A percentile compares a stretch with the other conserved stretches of the same genome.
Evolutionary conservation across 2,113 vertebrate genomes (phyloP).

Genomic region (Ranitomeya variabilis): DNA sequence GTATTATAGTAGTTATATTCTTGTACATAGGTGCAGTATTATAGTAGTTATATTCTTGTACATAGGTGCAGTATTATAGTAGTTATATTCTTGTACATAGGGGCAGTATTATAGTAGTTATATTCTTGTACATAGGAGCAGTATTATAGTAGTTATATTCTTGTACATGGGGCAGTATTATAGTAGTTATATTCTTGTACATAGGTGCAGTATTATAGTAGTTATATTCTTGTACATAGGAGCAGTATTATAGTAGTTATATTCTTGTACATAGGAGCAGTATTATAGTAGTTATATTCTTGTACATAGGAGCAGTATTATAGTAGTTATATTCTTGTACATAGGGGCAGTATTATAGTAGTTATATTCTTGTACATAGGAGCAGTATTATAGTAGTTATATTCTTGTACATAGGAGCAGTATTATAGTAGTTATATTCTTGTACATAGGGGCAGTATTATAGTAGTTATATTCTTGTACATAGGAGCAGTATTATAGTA

Average conservation of each 20-base stretch:
- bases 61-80: constrained; percentile 1
- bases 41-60: background rate
- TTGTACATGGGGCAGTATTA: background rate
- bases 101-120: background rate
- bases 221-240: background rate
- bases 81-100: background rate
- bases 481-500: constrained; percentile 2
- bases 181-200: constrained; percentile 3
- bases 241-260: constrained; percentile 14
- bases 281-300: constrained; percentile 17
- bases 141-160: constrained; percentile 6
- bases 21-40: background rate
- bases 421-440: too few species aligned
- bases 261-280: constrained; percentile 5
- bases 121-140: background rate
- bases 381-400: too few species aligned
- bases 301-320: constrained; percentile 2
- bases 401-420: too few species aligned
- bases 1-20: constrained; percentile 10
- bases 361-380: too few species aligned
- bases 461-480: background rate
- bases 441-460: background rate
- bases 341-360: too few species aligned
- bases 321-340: background rate
- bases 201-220: constrained; percentile 12